Evolutionary conservation across 2,113 vertebrate genomes (phyloP), one percentile per base, ranked within the genome.

Genomic region (Festucalex cinctus): DNA sequence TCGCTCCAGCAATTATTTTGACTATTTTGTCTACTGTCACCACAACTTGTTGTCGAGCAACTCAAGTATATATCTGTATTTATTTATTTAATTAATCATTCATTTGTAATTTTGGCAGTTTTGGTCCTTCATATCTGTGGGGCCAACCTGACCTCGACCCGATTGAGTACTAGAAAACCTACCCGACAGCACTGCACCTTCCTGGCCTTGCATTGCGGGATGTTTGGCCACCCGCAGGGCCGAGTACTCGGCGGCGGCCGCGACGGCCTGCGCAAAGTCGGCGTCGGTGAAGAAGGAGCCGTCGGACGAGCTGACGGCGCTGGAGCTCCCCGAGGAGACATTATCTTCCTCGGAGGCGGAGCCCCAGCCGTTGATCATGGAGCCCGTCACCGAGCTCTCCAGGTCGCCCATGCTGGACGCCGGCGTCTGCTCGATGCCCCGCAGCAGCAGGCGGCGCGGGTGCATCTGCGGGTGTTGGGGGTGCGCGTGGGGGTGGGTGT

Each of bases 331-430:
- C 0, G 96, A 98, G 22, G 97, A 98, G 77, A 95, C 95, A 87
- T 97, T 98, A 83, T 98, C 97, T 77, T 98, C 97, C 71, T 99
- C 97, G 0, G 97, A 99, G 44, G 97, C 97, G 0, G 97, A 99
- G 53, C 97, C 97, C 97, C 97, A 99, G 76, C 97, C 97, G 9
- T 99, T 99, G 89, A 99, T 98, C 97, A 99, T 99, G 77, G 97
- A 99, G n/a, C 97, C 97, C 0, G 97, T 98, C 63, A 98, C 95
- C 0, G 97, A 99, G 85, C 97, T 99, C 88, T 98, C 97, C 70
- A 98, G 84, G 90, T 99, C 97, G 3, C 97, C 97, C 1, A 97
- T 92, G 28, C 97, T 99, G 76, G 97, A 99, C 6, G 97, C 96
- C 0, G 97, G 96, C 0, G 97, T 99, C 88, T 98, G 97, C 84